Base-by-base conservation (phyloP, 1,140 invertebrate genomes). In the Drosophila ironensis region DNA sequence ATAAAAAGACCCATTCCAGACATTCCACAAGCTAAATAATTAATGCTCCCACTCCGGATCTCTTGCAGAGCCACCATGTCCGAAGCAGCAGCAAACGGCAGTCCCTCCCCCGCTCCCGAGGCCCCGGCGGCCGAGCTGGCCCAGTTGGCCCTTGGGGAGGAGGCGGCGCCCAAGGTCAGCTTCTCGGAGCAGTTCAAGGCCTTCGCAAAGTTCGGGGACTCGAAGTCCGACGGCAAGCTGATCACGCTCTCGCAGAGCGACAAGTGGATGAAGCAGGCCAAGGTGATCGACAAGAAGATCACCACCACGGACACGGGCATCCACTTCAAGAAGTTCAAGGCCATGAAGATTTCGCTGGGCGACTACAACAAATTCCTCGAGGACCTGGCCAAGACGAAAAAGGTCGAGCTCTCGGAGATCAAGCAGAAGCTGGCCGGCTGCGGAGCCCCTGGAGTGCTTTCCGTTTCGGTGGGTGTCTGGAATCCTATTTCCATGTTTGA, bases 211-310 rank as follows among this genome's bases (percentile, higher is more conserved):
- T 98, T 98, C 80, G 97, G 97, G 1, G 96, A 97, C 86, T 92
- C 92, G 1, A 97, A 96, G 77, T 95, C 95, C 6, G 95, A 97
- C 78, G 97, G 97, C 4, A 97, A 95, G 88, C 91, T 93, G 14
- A 96, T 98, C 42, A 97, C 96, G 0, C 90, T 97, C 1, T 95
- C 95, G 14, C 96, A 97, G 88, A 96, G 95, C 77, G 97, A 98
- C 90, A 98, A 98, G 90, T 98, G 97, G 97, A 95, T 98, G 94
- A 98, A 97, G 74, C 97, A 98, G 88, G 97, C 97, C 87, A 95
- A 95, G 86, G 95, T 98, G n/a, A 95, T 98, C 45, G 97, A 97
- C 72, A 97, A 97, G 90, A 96, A 94, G 74, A 95, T 97, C 52
- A 96, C 96, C 0, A 97, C 96, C 5, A 97, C 96, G 1, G 96